Percentiles rank a stretch among this genome's conserved stretches.
Conservation (phyloP, 2,797 vertebrate species). For the Setipinna tenuifilis region DNA sequence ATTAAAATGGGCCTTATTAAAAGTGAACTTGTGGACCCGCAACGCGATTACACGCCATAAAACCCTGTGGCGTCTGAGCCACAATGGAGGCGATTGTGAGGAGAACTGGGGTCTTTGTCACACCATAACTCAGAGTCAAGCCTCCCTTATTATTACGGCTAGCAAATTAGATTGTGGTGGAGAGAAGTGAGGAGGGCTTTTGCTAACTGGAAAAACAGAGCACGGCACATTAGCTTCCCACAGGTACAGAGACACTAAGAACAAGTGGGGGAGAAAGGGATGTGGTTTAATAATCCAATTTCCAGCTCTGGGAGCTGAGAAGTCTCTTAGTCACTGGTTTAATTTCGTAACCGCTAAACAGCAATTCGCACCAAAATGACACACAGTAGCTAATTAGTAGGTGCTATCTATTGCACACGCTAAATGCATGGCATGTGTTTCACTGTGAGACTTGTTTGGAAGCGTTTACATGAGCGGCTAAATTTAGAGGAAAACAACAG, state of each 20-base stretch:
- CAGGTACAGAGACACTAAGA: not conserved
- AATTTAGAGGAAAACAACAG: not conserved
- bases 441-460: not conserved
- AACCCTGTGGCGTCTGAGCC: not conserved
- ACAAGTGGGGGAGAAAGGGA: not conserved
- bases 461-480: not conserved
- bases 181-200: not conserved
- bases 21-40: not conserved
- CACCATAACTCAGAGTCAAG: not conserved
- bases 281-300: not conserved
- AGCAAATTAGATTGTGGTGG: not conserved
- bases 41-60: not conserved
- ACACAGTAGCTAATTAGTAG: not conserved
- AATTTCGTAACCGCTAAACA: not conserved
- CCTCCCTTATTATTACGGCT: not conserved
- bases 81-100: not conserved
- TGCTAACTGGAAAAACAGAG: not conserved
- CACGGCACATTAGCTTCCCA: too few relatives aligned
- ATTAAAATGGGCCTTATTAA: constrained; percentile 8
- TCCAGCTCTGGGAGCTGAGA: not conserved
- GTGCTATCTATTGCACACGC: not conserved
- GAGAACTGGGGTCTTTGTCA: not conserved
- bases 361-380: too few relatives aligned
- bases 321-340: not conserved
- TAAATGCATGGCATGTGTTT: not conserved